Evolutionary conservation across 2,113 vertebrate species (phyloP).

Genomic region (Dermatemys mawii): DNA sequence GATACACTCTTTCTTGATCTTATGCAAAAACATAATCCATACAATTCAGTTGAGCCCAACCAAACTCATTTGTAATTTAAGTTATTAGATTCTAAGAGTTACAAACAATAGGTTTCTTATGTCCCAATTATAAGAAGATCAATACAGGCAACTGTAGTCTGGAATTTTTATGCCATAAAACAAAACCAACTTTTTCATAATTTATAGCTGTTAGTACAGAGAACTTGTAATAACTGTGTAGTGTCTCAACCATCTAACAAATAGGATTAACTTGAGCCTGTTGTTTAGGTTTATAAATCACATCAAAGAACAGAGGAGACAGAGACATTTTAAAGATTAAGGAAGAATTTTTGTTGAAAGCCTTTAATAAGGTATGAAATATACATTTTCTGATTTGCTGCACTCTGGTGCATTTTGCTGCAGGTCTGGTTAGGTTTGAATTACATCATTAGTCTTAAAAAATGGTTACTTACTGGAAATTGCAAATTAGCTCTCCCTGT

Average conservation of each 20-base stretch:
- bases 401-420: slow-evolving; percentile 30
- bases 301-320: slow-evolving; percentile 19
- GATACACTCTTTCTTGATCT: not conserved
- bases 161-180: not conserved
- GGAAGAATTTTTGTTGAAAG: slow-evolving; percentile 33
- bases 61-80: not conserved
- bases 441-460: slow-evolving; percentile 70
- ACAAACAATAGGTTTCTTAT: not conserved
- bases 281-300: slow-evolving; percentile 42
- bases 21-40: not conserved
- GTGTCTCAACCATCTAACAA: not conserved
- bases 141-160: not conserved
- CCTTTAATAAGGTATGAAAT: slow-evolving; percentile 59
- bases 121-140: not conserved
- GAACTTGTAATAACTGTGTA: not conserved
- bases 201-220: not conserved
- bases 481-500: slow-evolving; percentile 68
- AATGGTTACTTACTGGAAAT: slow-evolving; percentile 61
- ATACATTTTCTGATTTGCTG: slow-evolving; percentile 47
- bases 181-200: not conserved
- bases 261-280: not conserved
- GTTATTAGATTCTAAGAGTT: not conserved
- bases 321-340: slow-evolving; percentile 23
- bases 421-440: slow-evolving; percentile 54
- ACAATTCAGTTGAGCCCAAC: not conserved